Evolutionary conservation across 2,113 vertebrate genomes (phyloP), one percentile per base, ranked within the genome.

Genomic region (Macrotus californicus): DNA sequence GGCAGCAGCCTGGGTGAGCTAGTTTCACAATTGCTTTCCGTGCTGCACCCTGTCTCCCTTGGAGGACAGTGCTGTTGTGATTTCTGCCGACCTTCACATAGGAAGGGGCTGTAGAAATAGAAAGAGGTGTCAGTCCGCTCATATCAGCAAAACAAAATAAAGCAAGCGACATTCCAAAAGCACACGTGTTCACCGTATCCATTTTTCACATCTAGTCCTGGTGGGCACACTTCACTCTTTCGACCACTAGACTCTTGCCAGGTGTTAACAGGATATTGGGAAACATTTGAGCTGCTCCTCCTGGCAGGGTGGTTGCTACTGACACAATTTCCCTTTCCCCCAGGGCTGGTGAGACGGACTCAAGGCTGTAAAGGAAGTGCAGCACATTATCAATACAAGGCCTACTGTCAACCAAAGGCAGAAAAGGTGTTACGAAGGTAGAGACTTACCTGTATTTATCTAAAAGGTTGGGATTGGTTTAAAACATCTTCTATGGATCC

Each of bases 281-380:
- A 93, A 97, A 93, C 39, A 69, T 95, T 96, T 67, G 70, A 46
- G 13, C 18, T 95, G 72, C 81, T 43, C 77, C 12, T 97, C 95
- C 59, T 50, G 76, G 41, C 85, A n/a, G 0, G 92, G 97, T 95
- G 43, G 87, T 66, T 95, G 87, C 31, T 75, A 87, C 54, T 89
- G 79, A 93, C 72, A 89, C 50, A 48, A 75, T 61, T 82, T 80
- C 92, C 72, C 87, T 96, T 81, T 92, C 97, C 93, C 52, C n/a
- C 34, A 72, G 91, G 94, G 72, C 73, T 70, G 9, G 11, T 64
- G 31, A 95, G 75, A 94, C 5, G 39, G 85, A 88, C 64, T 94
- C 69, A 52, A 73, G 81, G 97, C 97, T 96, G 86, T 84, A 48
- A 91, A 90, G 88, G 46, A 95, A 93, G 46, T 54, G 96, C 86